Base-by-base conservation (phyloP, 1,140 invertebrate species). In the Thaumetopoea pityocampa region DNA sequence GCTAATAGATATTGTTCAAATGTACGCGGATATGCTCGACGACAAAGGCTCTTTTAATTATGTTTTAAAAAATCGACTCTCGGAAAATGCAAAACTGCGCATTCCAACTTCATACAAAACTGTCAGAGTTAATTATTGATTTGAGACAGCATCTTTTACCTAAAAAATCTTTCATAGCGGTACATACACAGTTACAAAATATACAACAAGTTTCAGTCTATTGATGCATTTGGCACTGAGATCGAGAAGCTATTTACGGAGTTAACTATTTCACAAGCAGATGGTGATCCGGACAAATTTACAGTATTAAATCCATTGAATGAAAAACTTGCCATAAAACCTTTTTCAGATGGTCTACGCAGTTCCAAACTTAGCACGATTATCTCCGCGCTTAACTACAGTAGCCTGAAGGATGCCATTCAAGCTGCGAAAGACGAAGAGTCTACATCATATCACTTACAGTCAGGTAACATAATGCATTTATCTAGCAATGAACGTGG, bases 1-100 rank as follows among this genome's bases (percentile, higher is more conserved):
- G 19, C 14, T 64, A 14, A 55, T 67, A 35, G 64, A 67, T 36
- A 32, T 47, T 3, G 48, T 57, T 4, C 43, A 51, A 34, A 47
- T 67, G 44, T 67, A 67, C 22, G 47, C 41, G 2, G 38, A 48
- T 1, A 49, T 61, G 43, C 36, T 61, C 28, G 29, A 45, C 10
- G 18, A n/a, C 19, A 23, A 6, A 22, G 36, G 5, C 8, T 5
- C 11, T 33, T 30, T 36, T 52, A 16, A 52, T 45, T 12, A 45
- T 46, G 37, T 52, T 30, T 19, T 52, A 6, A 52, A 52, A 38
- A 45, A 16, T 30, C 36, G 49, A 5, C 16, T 46, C 1, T 42
- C 36, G 6, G 33, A 42, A 18, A 36, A 22, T 19, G 49, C 49
- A 6, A 52, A 52, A 22, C 22, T 46, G 20, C 30, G 32, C 12